Evolutionary conservation across 2,888 invertebrate genomes (phyloP).

Genomic region (Ophraella communa): DNA sequence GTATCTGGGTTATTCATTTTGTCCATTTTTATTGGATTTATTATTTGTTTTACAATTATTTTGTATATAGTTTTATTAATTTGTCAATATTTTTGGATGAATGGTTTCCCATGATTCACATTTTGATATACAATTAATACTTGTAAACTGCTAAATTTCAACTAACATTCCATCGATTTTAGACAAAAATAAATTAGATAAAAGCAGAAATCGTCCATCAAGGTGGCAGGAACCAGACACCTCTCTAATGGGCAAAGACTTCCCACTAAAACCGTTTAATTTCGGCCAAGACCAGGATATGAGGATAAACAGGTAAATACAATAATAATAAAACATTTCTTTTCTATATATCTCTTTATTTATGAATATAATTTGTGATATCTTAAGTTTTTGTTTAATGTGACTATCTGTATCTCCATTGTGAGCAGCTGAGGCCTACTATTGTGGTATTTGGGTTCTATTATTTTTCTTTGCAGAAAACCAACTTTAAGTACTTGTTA

Average conservation of each 20-base stretch:
- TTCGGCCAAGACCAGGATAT: constrained; percentile 58
- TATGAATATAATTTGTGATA: no score
- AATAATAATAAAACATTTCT: background rate
- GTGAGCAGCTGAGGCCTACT: no score
- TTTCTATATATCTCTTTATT: no score
- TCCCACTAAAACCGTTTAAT: constrained; percentile 49
- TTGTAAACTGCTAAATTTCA: background rate
- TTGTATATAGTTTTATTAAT: background rate
- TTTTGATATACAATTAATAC: background rate
- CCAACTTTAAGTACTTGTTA: no score
- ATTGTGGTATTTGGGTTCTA: no score
- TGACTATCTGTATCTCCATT: no score
- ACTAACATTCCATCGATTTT: background rate
- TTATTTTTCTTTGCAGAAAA: no score
- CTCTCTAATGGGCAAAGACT: constrained; percentile 37
- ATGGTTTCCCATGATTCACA: background rate
- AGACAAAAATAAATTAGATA: constrained; percentile 45
- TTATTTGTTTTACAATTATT: background rate
- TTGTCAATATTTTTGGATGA: background rate
- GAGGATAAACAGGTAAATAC: constrained; percentile 52
- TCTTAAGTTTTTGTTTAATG: no score
- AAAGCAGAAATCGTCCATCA: constrained; percentile 53
- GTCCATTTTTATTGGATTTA: background rate
- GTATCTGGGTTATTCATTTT: background rate
- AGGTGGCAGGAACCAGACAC: constrained; percentile 57